These are phyloP conservation scores for Rhea pennata DNA, from an alignment of 2,113 vertebrate species.

Conservation along the genomic window DNA sequence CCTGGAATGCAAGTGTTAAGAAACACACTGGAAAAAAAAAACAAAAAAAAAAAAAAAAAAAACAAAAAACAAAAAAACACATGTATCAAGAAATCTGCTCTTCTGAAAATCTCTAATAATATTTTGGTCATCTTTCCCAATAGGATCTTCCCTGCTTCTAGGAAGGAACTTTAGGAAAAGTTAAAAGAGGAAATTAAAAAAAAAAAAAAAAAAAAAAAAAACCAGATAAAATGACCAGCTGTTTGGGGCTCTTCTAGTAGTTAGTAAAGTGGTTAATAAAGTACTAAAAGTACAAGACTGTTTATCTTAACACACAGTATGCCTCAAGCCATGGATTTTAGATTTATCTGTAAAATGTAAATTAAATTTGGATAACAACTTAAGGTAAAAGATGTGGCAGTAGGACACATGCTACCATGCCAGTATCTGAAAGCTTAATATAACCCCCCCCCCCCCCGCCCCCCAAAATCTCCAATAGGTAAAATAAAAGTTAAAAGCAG, in stretches of 20 bases:
- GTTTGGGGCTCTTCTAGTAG: too few relatives aligned
- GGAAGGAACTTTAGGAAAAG: not conserved
- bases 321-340: not conserved
- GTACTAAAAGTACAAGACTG: not conserved
- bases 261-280: not conserved
- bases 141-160: not conserved
- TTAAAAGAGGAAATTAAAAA: not conserved
- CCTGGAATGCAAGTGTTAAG: not conserved
- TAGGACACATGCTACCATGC: not conserved
- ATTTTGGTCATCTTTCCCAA: not conserved
- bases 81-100: rapidly evolving
- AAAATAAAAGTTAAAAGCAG: not conserved
- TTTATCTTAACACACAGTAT: not conserved
- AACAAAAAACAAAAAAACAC: not conserved
- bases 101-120: not conserved
- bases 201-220: not conserved
- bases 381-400: not conserved
- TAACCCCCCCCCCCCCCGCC: not conserved
- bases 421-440: not conserved
- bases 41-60: not conserved
- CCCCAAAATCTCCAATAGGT: not conserved
- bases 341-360: not conserved
- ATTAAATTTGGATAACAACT: not conserved
- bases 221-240: not conserved
- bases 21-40: not conserved